phyloP scores from a whole-genome alignment of 2,888 invertebrate genomes.

The Ellobium chinense region DNA sequence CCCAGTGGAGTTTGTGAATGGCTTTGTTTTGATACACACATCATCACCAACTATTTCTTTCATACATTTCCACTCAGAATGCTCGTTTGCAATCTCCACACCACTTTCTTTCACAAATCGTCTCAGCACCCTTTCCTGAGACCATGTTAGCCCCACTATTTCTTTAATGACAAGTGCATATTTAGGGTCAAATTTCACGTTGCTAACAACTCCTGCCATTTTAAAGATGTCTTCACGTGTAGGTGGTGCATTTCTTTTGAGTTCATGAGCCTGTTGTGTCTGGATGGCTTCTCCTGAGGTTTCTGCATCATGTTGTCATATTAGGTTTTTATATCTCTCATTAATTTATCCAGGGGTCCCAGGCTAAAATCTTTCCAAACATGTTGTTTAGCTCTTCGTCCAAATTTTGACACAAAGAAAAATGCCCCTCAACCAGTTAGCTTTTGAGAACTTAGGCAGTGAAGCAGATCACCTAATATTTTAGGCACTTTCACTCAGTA shows the following conservation, averaged over 20 bases:
- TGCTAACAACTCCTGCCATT: not conserved
- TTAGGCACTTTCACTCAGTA: too few relatives aligned
- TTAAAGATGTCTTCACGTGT: not conserved
- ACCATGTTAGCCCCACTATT: not conserved
- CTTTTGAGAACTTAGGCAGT: too few relatives aligned
- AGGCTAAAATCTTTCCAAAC: too few relatives aligned
- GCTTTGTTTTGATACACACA: not conserved
- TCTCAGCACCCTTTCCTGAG: not conserved
- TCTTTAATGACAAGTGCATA: not conserved
- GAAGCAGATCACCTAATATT: too few relatives aligned
- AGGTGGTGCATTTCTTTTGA: not conserved
- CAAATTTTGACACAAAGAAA: too few relatives aligned
- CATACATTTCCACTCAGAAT: not conserved
- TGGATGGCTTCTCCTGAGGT: not conserved
- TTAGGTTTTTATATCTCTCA: too few relatives aligned
- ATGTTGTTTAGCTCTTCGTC: too few relatives aligned
- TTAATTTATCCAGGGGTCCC: too few relatives aligned
- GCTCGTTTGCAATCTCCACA: not conserved
- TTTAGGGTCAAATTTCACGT: not conserved
- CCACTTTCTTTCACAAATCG: not conserved
- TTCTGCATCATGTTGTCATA: not conserved
- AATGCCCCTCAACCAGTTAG: too few relatives aligned
- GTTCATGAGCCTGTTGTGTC: not conserved
- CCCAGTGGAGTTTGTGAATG: not conserved
- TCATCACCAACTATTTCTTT: not conserved